Base-by-base conservation (phyloP, 2,113 vertebrate species). In the Calypte anna region DNA sequence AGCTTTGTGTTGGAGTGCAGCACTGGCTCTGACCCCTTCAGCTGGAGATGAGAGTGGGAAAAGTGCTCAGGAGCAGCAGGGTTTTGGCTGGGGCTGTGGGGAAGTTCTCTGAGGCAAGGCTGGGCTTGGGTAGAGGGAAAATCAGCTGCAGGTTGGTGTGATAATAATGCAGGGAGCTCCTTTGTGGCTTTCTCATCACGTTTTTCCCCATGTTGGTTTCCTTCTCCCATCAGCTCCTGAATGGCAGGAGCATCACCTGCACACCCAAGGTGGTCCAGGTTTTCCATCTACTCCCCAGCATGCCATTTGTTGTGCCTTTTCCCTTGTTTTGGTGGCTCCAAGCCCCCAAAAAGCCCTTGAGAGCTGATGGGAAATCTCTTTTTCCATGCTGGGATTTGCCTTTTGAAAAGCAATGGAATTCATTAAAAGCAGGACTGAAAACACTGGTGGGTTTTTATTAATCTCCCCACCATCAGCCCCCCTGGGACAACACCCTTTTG, bases 281-380 rank as follows among this genome's bases (percentile, higher is more conserved):
- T 85, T 93, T 86, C 94, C 79, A 46, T 70, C 84, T 53, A 23
- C 63, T 79, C 78, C 17, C 90, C 86, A 85, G 73, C 62, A 61
- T 87, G 85, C 68, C 63, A 88, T 80, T 86, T 75, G 69, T 80
- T 87, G 84, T 50, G 92, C 91, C 85, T 88, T 79, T 38, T 33
- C 75, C 82, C 88, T 80, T 78, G 62, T 87, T 90, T 87, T 63
- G 14, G n/a, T 91, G 91, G 83, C 92, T 94, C 92, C 75, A 64
- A 93, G 92, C 80, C 83, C 14, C 3, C 36, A 79, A 92, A 87
- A 93, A 91, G 86, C 86, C 73, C 91, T 88, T 16, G 86, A 94
- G 86, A 91, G 69, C 81, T 19, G 7, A 54, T 30, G 62, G 73
- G 94, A 94, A 93, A 91, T 89, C 91, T 73, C 78, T 78, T 91